Conservation (phyloP, 2,797 vertebrate genomes). For the Tachyglossus aculeatus region DNA sequence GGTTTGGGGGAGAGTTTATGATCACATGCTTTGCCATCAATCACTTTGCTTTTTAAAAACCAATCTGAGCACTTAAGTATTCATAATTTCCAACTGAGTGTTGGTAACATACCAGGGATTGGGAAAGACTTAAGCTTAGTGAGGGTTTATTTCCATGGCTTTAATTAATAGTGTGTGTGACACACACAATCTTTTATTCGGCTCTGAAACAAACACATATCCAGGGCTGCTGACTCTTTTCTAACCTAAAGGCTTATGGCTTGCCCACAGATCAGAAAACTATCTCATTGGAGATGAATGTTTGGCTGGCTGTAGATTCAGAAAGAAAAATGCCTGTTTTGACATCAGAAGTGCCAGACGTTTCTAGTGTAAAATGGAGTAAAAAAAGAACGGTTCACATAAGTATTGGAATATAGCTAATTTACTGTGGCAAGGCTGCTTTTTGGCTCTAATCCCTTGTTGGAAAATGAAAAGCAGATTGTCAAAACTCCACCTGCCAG, state of each 20-base stretch:
- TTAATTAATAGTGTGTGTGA: conserved; percentile 36
- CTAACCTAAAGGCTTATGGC: not conserved
- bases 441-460: conserved; percentile 41
- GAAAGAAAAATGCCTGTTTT: conserved; percentile 19
- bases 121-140: not conserved
- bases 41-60: conserved; percentile 39
- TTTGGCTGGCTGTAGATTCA: not conserved
- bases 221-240: not conserved
- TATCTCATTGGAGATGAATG: not conserved
- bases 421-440: conserved; percentile 53
- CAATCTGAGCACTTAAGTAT: not conserved
- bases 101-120: conserved; percentile 24
- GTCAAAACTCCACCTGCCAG: conserved; percentile 64
- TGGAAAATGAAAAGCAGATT: conserved; percentile 70
- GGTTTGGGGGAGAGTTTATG: not conserved
- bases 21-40: conserved; percentile 1
- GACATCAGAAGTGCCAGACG: conserved; percentile 35
- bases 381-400: conserved; percentile 52
- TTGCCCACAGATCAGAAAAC: not conserved
- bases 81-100: conserved; percentile 4
- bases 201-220: conserved; percentile 2
- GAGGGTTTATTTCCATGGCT: conserved; percentile 29
- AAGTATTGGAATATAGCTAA: conserved; percentile 49
- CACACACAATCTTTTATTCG: conserved; percentile 6
- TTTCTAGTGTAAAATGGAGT: conserved; percentile 65